Base-by-base conservation (phyloP, 1,140 invertebrate species). In the Dreissena rostriformis region DNA sequence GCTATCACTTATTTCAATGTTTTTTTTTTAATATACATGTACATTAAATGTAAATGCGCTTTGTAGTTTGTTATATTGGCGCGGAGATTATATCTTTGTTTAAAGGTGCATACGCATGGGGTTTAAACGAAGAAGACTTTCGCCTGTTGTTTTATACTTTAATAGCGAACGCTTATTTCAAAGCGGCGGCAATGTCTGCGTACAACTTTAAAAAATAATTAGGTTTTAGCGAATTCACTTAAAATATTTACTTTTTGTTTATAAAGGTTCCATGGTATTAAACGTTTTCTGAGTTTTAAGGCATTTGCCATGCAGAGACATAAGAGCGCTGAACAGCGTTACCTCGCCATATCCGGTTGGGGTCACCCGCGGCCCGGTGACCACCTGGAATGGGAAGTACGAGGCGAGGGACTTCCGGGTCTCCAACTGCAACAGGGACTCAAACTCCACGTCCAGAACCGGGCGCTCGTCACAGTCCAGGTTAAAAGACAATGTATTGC, bases 401-500 rank as follows among this genome's bases (percentile, higher is more conserved):
- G 8, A 53, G 4, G 49, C 15, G 11, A 82, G 39, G 8, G 14
- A 22, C 26, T 24, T 15, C 11, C 14, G 28, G 24, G 24, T n/a
- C 11, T 55, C 28, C 4, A 66, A 10, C 24, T 65, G 39, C 15
- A 82, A 24, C 14, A 75, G 0, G 4, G 71, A 74, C 29, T 82
- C 80, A 26, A 82, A 82, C 72, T 67, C 53, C 4, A 82, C n/a
- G 7, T 71, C 71, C 19, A 55, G 29, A 19, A 82, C 39, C 6
- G 61, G 53, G 28, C 53, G 71, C 19, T 67, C 63, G 17, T 53
- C 72, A 75, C 80, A 82, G 71, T 52, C 11, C 2, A 29, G 70
- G 39, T n/a, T 55, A 39, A 75, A 82, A 57, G 80, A 65, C 28
- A 82, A 24, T 2, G 71, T 82, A 29, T 82, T 82, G 53, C 80